Percentiles rank a stretch among this genome's conserved stretches.
phyloP scores from a whole-genome alignment of 2,113 vertebrate genomes.

The Periophthalmus modestus region DNA sequence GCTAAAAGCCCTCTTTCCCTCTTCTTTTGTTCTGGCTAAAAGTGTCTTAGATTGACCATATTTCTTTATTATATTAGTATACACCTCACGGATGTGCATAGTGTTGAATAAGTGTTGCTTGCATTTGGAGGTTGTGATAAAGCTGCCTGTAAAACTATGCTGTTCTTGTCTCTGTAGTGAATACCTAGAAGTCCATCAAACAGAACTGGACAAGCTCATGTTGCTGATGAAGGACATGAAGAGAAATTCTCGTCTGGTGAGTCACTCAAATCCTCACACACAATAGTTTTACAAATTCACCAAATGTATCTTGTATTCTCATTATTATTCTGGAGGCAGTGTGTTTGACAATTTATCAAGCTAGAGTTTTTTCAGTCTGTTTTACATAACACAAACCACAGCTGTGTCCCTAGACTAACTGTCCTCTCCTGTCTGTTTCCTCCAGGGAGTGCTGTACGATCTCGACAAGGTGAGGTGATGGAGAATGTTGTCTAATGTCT shows the following conservation, averaged over 20 bases:
- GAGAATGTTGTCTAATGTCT: neutral
- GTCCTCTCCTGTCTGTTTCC: constrained; percentile 35
- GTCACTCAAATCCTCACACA: constrained; percentile 36
- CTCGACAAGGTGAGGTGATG: constrained; percentile 91
- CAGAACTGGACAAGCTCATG: constrained; percentile 91
- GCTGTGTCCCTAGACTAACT: constrained; percentile 23
- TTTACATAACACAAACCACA: constrained; percentile 26
- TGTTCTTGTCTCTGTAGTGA: constrained; percentile 75
- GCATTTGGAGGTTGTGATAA: neutral
- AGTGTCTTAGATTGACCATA: no score
- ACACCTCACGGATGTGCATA: neutral
- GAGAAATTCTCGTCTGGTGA: constrained; percentile 95
- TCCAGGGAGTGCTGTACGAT: constrained; percentile 94
- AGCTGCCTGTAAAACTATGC: neutral
- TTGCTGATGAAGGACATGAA: constrained; percentile 95
- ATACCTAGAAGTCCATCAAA: constrained; percentile 93
- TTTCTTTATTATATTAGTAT: no score
- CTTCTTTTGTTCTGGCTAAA: no score
- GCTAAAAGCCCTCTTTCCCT: no score
- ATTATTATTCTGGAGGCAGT: constrained; percentile 6
- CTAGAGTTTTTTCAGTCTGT: constrained; percentile 12
- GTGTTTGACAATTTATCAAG: constrained; percentile 26
- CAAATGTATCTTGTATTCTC: neutral
- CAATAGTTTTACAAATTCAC: neutral
- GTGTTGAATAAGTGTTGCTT: neutral